These are phyloP conservation scores for Morpho deidamia DNA, from an alignment of 2,888 invertebrate species.

Conservation along the genomic window DNA sequence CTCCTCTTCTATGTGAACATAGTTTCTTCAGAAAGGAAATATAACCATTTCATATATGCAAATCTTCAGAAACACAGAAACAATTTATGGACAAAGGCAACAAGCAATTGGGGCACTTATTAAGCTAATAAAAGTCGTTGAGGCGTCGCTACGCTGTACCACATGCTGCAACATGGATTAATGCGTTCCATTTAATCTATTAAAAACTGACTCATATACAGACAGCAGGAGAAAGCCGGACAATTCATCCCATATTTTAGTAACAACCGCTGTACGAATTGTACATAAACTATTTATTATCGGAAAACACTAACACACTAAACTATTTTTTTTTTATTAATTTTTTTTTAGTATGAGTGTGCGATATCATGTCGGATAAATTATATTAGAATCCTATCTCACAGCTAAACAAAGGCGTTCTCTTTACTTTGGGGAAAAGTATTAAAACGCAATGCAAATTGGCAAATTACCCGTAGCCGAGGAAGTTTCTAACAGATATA, in stretches of 20 bases:
- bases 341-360: no score
- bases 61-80: conserved; percentile 9
- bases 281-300: no score
- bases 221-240: conserved; percentile 24
- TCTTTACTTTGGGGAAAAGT: no score
- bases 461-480: no score
- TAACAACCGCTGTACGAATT: no score
- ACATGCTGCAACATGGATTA: conserved; percentile 43
- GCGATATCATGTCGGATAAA: no score
- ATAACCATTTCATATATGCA: neutral
- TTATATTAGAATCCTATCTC: no score
- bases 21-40: neutral
- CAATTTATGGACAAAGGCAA: conserved; percentile 41
- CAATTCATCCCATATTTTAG: neutral
- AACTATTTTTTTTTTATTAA: no score
- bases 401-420: no score
- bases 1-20: neutral
- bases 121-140: conserved; percentile 55
- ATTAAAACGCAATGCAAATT: no score
- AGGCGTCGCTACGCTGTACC: conserved; percentile 36
- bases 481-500: no score
- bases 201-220: conserved; percentile 51
- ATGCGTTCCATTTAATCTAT: conserved; percentile 69
- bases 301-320: no score
- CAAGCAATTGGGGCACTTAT: conserved; percentile 67